Conservation (phyloP, 92 coral and sea anemone species). For the Porites divaricata region DNA sequence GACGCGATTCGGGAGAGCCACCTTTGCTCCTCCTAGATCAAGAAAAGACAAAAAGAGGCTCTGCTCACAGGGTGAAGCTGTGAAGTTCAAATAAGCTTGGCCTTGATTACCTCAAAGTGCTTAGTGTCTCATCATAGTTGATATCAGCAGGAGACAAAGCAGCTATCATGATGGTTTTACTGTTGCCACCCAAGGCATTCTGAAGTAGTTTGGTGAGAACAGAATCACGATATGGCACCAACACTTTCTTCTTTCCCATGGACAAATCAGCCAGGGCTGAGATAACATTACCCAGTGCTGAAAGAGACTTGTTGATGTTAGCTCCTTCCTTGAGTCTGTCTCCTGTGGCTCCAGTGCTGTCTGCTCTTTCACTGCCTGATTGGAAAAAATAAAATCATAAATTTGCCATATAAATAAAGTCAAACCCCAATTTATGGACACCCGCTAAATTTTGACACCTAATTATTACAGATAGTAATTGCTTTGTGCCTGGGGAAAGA, state of each 20-base stretch:
- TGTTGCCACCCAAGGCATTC: conserved; percentile 99
- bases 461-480: no score
- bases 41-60: no score
- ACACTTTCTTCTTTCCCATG: conserved; percentile 97
- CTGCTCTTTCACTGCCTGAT: conserved; percentile 99
- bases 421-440: neutral
- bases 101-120: conserved; percentile 83
- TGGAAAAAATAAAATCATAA: neutral
- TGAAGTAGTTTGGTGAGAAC: conserved; percentile 95
- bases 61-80: no score
- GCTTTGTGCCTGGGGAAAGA: no score
- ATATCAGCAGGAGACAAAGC: conserved; percentile 99
- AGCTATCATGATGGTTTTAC: conserved; percentile 99
- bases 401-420: no score
- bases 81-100: neutral
- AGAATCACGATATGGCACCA: conserved; percentile 99
- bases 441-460: no score
- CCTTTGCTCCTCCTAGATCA: no score
- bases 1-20: no score
- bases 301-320: conserved; percentile 96
- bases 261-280: conserved; percentile 98
- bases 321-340: conserved; percentile 99
- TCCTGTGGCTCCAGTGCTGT: conserved; percentile 99
- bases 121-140: conserved; percentile 96
- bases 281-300: conserved; percentile 97